Conservation (phyloP, 2,113 vertebrate species). For the Caracal caracal region DNA sequence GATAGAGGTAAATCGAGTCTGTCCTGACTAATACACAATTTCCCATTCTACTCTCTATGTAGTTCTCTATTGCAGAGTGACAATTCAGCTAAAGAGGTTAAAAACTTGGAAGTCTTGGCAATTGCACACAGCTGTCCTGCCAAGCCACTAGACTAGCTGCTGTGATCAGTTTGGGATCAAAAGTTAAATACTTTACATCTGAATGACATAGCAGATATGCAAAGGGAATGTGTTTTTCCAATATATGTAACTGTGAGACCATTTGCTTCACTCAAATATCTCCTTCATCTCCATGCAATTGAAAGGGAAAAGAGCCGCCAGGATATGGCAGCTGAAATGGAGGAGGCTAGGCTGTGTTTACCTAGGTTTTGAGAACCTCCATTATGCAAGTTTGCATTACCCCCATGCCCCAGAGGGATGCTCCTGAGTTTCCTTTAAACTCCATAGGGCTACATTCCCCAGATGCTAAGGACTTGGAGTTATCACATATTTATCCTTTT, state of each 20-base stretch:
- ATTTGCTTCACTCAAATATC: not conserved
- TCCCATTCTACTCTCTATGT: not conserved
- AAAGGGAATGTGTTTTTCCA: constrained; percentile 15
- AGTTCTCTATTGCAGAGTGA: not conserved
- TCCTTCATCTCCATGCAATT: not conserved
- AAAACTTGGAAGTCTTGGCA: not conserved
- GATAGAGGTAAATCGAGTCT: not conserved
- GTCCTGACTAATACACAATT: not conserved
- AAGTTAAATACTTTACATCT: constrained; percentile 13
- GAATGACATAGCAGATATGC: constrained; percentile 41
- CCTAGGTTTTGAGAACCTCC: not conserved
- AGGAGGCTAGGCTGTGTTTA: not conserved
- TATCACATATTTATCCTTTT: not conserved
- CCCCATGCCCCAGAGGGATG: not conserved
- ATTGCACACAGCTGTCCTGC: not conserved
- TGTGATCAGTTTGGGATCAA: constrained; percentile 27
- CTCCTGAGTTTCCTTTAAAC: constrained; percentile 18
- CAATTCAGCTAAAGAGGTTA: not conserved
- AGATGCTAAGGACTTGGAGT: not conserved
- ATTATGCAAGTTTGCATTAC: not conserved
- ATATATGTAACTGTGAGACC: not conserved
- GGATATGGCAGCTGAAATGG: not conserved
- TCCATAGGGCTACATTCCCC: not conserved
- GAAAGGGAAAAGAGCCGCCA: not conserved
- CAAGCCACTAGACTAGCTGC: not conserved